These are phyloP conservation scores for Momotus momota DNA, from an alignment of 2,797 vertebrate species.

Conservation along the genomic window DNA sequence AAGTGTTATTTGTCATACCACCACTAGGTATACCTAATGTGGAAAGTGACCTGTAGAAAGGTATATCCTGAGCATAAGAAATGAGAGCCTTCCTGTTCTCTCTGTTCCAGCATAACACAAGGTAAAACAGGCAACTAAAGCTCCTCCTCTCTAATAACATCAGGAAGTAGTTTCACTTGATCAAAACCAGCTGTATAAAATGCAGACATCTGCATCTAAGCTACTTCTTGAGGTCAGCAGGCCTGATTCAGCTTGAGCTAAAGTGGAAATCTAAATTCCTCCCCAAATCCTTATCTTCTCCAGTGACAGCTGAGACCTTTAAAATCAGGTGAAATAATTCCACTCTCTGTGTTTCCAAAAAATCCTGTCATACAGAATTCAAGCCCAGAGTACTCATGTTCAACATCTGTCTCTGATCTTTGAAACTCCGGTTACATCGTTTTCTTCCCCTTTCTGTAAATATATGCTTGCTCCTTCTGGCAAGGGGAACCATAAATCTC, in stretches of 20 bases:
- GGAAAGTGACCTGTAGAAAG: background rate
- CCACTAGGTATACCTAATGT: background rate
- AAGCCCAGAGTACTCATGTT: background rate
- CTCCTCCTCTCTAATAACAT: background rate
- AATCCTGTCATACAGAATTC: background rate
- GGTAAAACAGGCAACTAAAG: background rate
- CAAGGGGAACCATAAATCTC: background rate
- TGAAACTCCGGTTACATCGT: background rate
- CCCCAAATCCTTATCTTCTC: background rate
- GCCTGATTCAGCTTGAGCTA: background rate
- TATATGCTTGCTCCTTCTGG: slow-evolving; percentile 1
- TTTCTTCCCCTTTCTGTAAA: slow-evolving; percentile 20
- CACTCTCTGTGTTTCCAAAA: background rate
- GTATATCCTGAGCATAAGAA: background rate
- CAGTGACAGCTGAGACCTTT: background rate
- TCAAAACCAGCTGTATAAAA: background rate
- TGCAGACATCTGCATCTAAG: background rate
- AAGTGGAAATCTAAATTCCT: background rate
- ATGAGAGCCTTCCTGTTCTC: background rate
- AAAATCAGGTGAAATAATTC: background rate
- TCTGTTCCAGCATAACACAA: background rate
- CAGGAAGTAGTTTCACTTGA: slow-evolving; percentile 8
- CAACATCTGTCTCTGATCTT: background rate
- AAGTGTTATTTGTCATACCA: background rate
- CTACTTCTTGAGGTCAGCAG: slow-evolving; percentile 6